Evolutionary conservation across 2,888 invertebrate species (phyloP).

Genomic region (Branchinecta sandiegonensis): DNA sequence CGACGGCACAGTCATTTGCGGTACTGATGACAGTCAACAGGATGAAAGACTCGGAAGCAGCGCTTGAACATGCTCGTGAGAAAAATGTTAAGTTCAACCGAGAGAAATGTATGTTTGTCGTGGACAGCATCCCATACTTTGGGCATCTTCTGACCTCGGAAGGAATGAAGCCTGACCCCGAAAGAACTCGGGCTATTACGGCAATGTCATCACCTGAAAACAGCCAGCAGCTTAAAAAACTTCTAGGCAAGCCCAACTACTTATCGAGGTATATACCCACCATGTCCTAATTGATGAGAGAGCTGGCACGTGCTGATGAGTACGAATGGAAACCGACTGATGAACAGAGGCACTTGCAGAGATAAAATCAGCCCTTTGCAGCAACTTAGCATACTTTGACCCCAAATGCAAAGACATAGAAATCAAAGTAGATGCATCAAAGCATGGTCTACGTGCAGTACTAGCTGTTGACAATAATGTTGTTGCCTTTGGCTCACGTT

Average conservation of each 20-base stretch:
- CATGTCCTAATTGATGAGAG: neutral
- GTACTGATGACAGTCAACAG: neutral
- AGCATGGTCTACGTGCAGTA: neutral
- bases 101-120: neutral
- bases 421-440: neutral
- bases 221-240: neutral
- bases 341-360: neutral
- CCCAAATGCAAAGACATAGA: conserved; percentile 1
- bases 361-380: conserved; percentile 7
- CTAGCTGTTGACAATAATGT: neutral
- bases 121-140: neutral
- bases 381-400: neutral
- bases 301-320: neutral
- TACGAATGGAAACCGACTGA: neutral
- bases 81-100: neutral
- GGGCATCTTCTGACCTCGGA: neutral
- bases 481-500: neutral
- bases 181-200: too few relatives aligned
- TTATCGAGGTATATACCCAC: neutral
- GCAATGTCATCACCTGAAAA: neutral
- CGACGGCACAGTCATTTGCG: neutral
- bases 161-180: too few relatives aligned
- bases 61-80: neutral
- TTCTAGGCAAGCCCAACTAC: neutral
- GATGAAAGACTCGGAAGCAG: conserved; percentile 2